Evolutionary conservation across 2,113 vertebrate species (phyloP).

Genomic region (Chaenogobius annularis): DNA sequence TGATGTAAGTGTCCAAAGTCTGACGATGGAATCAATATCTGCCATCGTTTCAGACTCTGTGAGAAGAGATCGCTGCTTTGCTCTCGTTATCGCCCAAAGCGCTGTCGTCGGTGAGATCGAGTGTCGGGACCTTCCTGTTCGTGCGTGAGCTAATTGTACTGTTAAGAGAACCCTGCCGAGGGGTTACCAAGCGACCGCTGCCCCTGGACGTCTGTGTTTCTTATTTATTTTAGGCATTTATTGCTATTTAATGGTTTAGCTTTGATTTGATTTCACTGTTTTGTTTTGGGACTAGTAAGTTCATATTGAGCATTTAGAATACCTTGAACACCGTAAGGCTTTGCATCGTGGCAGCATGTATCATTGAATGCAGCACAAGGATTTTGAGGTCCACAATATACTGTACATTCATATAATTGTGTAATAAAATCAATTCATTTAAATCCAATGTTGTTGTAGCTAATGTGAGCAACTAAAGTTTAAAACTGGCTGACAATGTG

Average conservation of each 20-base stretch:
- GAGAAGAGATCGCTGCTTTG: not conserved
- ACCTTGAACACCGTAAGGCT: too few relatives aligned
- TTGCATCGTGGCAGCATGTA: too few relatives aligned
- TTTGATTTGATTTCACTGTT: too few relatives aligned
- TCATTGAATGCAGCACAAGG: too few relatives aligned
- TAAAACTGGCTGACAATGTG: too few relatives aligned
- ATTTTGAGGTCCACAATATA: not conserved
- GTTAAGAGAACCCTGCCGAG: conserved; percentile 34
- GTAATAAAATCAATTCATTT: too few relatives aligned
- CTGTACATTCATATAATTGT: not conserved
- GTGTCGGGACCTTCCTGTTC: conserved; percentile 14
- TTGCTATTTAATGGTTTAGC: too few relatives aligned
- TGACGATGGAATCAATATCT: conserved; percentile 1
- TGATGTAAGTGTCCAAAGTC: not conserved
- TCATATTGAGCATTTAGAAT: too few relatives aligned
- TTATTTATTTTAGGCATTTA: too few relatives aligned
- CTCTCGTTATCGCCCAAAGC: not conserved
- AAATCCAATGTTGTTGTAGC: too few relatives aligned
- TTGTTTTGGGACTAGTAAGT: too few relatives aligned
- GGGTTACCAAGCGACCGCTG: conserved; percentile 62
- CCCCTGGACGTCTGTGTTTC: conserved; percentile 5
- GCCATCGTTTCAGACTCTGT: conserved; percentile 15
- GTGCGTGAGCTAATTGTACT: conserved; percentile 9
- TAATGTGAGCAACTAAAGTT: too few relatives aligned
- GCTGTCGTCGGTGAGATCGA: conserved; percentile 14